Base-by-base conservation (phyloP, 2,797 vertebrate species). In the Poliocrania exsul region DNA sequence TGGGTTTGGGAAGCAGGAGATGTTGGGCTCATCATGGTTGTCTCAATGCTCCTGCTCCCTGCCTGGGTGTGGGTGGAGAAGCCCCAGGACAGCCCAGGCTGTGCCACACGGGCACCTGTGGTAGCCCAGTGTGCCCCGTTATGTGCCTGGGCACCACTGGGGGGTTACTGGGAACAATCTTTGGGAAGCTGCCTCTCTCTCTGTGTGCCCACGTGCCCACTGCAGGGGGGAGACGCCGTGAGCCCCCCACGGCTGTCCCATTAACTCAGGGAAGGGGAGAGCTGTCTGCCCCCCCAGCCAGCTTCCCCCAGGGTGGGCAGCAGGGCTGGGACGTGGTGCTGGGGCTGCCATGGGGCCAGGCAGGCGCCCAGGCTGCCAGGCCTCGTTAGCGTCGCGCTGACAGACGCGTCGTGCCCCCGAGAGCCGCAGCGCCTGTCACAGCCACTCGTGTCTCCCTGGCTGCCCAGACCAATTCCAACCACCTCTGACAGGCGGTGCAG, bases 201-300 rank as follows among this genome's bases (percentile, higher is more conserved):
- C 33, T 51, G 70, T 26, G 37, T 12, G 9, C n/a, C 35, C 0
- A 0, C 4, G 0, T 3, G 5, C 8, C 70, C 4, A 0, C 0
- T 5, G 31, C 6, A 19, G 24, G 10, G 13, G 29, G 14, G 47
- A 28, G 13, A 53, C 23, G 25, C 33, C 0, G 0, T 3, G 66
- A n/a, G 42, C 60, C 18, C 47, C 37, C 37, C 70, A 29, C 0
- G 3, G 37, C 75, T 60, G 51, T 38, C 70, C 58, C 60, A 28
- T 10, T 9, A 18, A 9, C 42, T 9, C 1, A 0, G 31, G 35
- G n/a, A 60, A 51, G 14, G 46, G 18, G 15, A 46, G 65, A 56
- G 6, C 35, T 6, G 0, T 38, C 31, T 26, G 18, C 21, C 54
- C 4, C 12, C n/a, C 37, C 44, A 53, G 14, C 13, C 5, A 14